Evolutionary conservation across 1,140 invertebrate genomes (phyloP), one percentile per base, ranked within the genome.

Genomic region (Proales similis): DNA sequence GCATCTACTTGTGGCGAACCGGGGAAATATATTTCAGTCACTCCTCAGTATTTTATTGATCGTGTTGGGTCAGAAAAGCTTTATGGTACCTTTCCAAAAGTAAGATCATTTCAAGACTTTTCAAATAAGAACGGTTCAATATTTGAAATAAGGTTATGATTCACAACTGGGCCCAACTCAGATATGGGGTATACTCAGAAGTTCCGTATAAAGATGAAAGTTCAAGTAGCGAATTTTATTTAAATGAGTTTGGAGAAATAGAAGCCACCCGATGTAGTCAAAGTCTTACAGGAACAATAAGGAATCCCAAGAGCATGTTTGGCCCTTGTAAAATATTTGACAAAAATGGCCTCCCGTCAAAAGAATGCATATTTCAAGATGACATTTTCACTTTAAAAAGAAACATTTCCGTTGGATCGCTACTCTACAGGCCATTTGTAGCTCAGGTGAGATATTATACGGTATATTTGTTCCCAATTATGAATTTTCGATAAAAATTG

Each of bases 201-300:
- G 39, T 17, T 57, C 51, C 51, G 27, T 9, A 11, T 22, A 22
- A 57, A 24, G 32, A 24, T 42, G 33, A 36, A 57, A 39, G 12
- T 42, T n/a, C n/a, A n/a, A 42, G 45, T 12, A 29, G 45, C n/a
- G 51, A 57, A 42, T 57, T 57, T 57, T 57, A 57, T 26, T 12
- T 57, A 12, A 57, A 57, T 57, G 51, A 42, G 45, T 19, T 42
- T 4, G 51, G 51, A 22, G 51, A 57, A 42, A 57, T 57, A 4
- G 51, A 57, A n/a, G 33, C 51, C 2, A 57, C 51, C 32, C 14
- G 51, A 42, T 57, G 51, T 14, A 57, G 33, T 26, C 17, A 14
- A 14, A 26, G 45, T 42, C 17, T 57, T n/a, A 57, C 7, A 17
- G 51, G 51, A 22, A 19, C 27, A 57, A 57, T 57, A 9, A 42